Conservation (phyloP, 2,113 vertebrate genomes). For the Brachyhypopomus occidentalis region DNA sequence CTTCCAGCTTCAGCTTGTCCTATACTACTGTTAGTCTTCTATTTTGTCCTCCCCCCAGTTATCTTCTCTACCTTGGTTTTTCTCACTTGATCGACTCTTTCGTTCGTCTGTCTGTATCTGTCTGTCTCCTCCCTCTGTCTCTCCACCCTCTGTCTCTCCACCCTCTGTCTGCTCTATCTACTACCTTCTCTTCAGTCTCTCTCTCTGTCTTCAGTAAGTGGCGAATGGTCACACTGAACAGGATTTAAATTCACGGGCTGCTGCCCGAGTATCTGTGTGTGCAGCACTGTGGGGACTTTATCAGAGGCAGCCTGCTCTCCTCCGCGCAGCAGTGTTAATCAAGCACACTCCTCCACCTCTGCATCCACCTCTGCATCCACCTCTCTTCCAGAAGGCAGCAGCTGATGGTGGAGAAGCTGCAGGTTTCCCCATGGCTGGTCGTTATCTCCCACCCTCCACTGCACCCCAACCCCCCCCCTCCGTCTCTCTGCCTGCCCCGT, state of each 20-base stretch:
- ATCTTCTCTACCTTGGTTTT: too few species aligned
- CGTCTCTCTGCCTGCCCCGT: slow-evolving; percentile 63
- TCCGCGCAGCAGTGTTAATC: neutral
- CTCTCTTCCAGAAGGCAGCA: too few species aligned
- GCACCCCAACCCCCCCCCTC: slow-evolving; percentile 40
- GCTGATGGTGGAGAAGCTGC: neutral
- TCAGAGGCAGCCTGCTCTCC: neutral
- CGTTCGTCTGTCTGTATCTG: too few species aligned
- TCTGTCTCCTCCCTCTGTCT: neutral
- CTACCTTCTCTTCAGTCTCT: neutral
- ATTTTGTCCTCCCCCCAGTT: too few species aligned
- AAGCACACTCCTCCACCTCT: neutral
- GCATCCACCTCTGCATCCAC: neutral
- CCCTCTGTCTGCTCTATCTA: neutral
- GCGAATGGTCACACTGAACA: neutral
- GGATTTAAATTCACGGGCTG: slow-evolving; percentile 24
- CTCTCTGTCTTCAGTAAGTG: neutral
- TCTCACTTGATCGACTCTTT: too few species aligned
- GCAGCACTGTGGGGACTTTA: too few species aligned
- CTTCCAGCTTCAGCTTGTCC: too few species aligned
- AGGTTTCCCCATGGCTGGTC: slow-evolving; percentile 19
- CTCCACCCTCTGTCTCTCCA: neutral
- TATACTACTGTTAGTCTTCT: too few species aligned
- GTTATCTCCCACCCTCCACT: slow-evolving; percentile 32
- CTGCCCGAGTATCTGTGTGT: neutral